phyloP scores from a whole-genome alignment of 2,113 vertebrate genomes.

The Girardinichthys multiradiatus region DNA sequence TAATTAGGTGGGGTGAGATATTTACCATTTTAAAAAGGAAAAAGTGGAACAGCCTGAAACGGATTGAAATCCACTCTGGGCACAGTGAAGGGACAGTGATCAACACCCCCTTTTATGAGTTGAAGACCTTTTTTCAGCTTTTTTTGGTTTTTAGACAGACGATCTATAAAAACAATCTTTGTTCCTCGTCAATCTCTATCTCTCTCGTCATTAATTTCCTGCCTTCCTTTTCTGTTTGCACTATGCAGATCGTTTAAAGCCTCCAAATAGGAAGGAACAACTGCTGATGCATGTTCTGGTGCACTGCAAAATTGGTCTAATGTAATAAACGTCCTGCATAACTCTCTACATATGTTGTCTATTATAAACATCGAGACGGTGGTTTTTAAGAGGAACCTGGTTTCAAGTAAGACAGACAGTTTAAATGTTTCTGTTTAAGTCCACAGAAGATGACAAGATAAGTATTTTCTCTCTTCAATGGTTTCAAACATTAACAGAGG shows the following conservation, averaged over 20 bases:
- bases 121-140: no score
- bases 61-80: no score
- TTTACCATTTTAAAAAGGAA: no score
- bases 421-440: background rate
- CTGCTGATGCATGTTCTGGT: background rate
- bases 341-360: background rate
- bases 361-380: background rate
- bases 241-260: background rate
- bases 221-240: background rate
- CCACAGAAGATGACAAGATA: background rate
- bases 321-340: background rate
- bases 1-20: no score
- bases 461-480: constrained; percentile 2
- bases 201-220: background rate
- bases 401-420: background rate
- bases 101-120: no score
- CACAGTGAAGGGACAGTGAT: no score
- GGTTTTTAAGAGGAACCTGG: background rate
- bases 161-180: background rate
- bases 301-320: background rate
- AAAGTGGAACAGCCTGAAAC: no score
- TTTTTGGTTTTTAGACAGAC: no score
- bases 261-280: background rate
- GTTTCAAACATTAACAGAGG: constrained; percentile 1
- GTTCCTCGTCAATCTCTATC: background rate